phyloP scores from a whole-genome alignment of 2,113 vertebrate genomes.

The Calypte anna region DNA sequence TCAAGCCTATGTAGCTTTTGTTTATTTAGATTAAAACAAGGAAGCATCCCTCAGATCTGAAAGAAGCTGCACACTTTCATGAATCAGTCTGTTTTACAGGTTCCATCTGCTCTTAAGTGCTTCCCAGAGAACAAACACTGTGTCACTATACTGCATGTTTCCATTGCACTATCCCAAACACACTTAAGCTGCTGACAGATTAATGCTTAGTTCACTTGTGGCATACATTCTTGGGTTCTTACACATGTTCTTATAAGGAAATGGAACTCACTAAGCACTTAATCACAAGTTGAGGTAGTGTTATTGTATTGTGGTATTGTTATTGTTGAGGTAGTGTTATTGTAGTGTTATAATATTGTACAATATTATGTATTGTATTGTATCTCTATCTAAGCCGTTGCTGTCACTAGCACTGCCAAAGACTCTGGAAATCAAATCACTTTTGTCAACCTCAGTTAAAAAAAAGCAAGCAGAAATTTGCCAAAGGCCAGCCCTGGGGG shows the following conservation, averaged over 20 bases:
- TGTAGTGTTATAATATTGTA: too few relatives aligned
- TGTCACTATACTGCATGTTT: conserved; percentile 43
- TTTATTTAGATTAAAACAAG: conserved; percentile 49
- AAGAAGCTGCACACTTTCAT: not conserved
- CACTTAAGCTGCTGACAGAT: conserved; percentile 73
- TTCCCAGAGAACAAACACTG: conserved; percentile 62
- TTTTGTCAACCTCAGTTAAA: conserved; percentile 31
- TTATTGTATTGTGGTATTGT: too few relatives aligned
- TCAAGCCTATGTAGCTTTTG: not conserved
- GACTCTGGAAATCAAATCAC: conserved; percentile 33
- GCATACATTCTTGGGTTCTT: conserved; percentile 64
- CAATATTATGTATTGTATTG: too few relatives aligned
- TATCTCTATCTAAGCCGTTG: conserved; percentile 3
- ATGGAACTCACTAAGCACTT: conserved; percentile 58
- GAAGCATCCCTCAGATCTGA: conserved; percentile 23
- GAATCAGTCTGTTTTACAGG: conserved; percentile 40
- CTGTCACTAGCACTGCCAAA: conserved; percentile 1
- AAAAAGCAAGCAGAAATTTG: conserved; percentile 27
- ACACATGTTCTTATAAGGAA: conserved; percentile 76
- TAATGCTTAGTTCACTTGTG: conserved; percentile 63
- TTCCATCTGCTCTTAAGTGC: conserved; percentile 63
- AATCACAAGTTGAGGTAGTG: conserved; percentile 19
- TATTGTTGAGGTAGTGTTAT: too few relatives aligned
- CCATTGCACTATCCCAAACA: conserved; percentile 66
- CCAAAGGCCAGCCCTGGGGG: not conserved